phyloP scores from a whole-genome alignment of 2,888 invertebrate species.

The Onchidella celtica region DNA sequence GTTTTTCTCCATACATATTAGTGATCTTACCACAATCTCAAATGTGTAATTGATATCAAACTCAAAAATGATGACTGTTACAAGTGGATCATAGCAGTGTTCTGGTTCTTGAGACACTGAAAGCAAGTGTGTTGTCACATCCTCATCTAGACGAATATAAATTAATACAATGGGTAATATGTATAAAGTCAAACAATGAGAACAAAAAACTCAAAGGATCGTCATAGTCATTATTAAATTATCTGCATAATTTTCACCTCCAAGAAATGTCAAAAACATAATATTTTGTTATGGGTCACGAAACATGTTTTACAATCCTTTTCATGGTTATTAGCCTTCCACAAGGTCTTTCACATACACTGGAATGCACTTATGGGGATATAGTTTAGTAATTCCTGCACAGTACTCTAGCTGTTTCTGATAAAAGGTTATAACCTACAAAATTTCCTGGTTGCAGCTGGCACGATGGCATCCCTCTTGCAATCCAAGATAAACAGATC shows the following conservation, averaged over 20 bases:
- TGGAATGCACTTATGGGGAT: too few species aligned
- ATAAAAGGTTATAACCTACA: too few species aligned
- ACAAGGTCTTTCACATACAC: too few species aligned
- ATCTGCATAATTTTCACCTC: too few species aligned
- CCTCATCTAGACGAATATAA: conserved; percentile 51
- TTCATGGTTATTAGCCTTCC: too few species aligned
- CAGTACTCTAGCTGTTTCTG: too few species aligned
- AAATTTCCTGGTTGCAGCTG: background rate
- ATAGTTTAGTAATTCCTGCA: too few species aligned
- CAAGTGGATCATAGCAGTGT: conserved; percentile 51
- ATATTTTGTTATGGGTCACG: too few species aligned
- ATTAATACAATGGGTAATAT: background rate
- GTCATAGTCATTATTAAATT: too few species aligned
- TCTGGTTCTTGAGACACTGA: conserved; percentile 46
- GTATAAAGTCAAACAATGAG: background rate
- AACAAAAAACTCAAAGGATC: background rate
- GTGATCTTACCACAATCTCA: conserved; percentile 30
- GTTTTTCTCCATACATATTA: too few species aligned
- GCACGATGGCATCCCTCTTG: background rate
- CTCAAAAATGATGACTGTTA: conserved; percentile 51
- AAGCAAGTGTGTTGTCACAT: conserved; percentile 53
- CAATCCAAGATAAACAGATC: conserved; percentile 52
- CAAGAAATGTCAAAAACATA: too few species aligned
- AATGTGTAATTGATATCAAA: conserved; percentile 56
- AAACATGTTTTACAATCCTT: too few species aligned